phyloP scores from a whole-genome alignment of 1,140 invertebrate genomes.

The Heterodera carotae region DNA sequence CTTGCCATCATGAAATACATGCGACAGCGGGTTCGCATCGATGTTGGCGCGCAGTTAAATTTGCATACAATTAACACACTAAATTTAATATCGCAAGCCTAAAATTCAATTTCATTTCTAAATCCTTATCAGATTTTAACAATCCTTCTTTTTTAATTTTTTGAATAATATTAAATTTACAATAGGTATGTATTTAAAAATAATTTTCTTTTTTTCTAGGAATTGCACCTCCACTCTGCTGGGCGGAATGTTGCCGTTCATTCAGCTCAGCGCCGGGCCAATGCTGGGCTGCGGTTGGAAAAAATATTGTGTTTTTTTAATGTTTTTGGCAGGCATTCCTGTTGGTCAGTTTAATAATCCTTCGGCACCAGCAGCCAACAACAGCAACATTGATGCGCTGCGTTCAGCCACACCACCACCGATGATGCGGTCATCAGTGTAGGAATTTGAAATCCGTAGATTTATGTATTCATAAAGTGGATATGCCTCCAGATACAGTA shows the following conservation, averaged over 20 bases:
- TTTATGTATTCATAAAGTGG: too few relatives aligned
- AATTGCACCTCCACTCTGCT: background rate
- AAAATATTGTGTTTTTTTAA: too few relatives aligned
- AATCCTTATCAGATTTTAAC: too few relatives aligned
- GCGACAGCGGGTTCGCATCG: conserved; percentile 51
- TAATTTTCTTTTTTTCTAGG: background rate
- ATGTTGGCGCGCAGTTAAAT: conserved; percentile 1
- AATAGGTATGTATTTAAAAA: conserved; percentile 10
- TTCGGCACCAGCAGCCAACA: background rate
- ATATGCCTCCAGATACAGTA: too few relatives aligned
- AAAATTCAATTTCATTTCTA: background rate
- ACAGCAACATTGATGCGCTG: background rate
- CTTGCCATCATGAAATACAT: conserved; percentile 65
- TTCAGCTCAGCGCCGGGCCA: background rate
- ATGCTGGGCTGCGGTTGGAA: background rate
- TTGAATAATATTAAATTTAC: background rate
- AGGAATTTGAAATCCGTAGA: background rate
- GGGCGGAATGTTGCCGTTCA: conserved; percentile 6
- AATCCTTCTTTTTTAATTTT: too few relatives aligned
- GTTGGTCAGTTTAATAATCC: too few relatives aligned
- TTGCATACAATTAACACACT: too few relatives aligned
- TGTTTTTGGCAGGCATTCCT: too few relatives aligned
- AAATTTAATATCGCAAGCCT: background rate
- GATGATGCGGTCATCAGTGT: background rate
- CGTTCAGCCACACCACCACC: background rate